phyloP scores from a whole-genome alignment of 2,888 invertebrate species.

The Cenopis cana region DNA sequence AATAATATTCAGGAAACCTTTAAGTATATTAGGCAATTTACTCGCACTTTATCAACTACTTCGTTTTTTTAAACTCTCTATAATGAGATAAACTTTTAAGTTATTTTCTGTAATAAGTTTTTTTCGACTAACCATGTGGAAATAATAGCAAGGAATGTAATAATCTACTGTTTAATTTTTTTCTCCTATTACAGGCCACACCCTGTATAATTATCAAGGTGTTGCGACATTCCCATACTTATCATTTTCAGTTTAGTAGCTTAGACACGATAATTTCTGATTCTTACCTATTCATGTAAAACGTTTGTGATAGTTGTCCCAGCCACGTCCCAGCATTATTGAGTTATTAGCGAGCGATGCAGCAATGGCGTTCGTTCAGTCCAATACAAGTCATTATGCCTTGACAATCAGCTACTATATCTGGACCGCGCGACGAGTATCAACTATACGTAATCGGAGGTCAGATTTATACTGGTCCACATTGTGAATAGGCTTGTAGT shows the following conservation, averaged over 20 bases:
- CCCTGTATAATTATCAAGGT: neutral
- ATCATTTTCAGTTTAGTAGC: neutral
- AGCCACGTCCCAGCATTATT: neutral
- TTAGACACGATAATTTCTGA: too few species aligned
- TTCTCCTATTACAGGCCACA: too few species aligned
- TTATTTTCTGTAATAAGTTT: too few species aligned
- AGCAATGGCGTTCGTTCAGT: neutral
- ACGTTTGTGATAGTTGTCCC: constrained; percentile 4
- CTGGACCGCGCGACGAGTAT: neutral
- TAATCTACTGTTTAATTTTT: too few species aligned
- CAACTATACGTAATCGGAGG: neutral
- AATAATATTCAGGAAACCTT: too few species aligned
- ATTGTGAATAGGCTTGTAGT: neutral
- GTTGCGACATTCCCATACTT: neutral
- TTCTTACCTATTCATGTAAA: neutral
- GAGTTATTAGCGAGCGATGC: neutral
- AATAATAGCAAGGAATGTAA: too few species aligned
- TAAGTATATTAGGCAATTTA: neutral
- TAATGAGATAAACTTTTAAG: neutral
- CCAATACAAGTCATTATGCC: neutral
- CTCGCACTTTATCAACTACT: neutral
- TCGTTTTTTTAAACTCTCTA: neutral
- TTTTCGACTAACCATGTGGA: too few species aligned
- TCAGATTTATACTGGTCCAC: neutral
- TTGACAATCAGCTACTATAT: neutral